Conservation (phyloP, 2,797 vertebrate genomes). For the Sarcophilus harrisii region DNA sequence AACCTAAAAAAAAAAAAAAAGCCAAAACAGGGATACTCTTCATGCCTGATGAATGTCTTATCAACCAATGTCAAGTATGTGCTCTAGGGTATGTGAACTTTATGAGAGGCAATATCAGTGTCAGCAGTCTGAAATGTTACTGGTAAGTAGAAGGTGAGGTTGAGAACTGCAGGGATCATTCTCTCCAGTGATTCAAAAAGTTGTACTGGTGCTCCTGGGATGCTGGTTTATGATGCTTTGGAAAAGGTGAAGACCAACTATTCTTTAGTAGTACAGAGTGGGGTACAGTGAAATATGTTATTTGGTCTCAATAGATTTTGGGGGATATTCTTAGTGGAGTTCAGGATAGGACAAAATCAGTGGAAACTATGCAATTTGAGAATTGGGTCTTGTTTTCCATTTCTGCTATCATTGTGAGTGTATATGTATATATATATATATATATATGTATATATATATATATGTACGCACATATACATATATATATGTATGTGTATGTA, state of each 20-base stretch:
- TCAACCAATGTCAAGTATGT: not conserved
- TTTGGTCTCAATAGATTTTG: not conserved
- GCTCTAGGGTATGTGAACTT: not conserved
- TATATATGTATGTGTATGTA: too few relatives aligned
- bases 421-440: too few relatives aligned
- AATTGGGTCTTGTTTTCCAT: not conserved
- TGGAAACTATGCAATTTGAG: not conserved
- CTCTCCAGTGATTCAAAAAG: not conserved
- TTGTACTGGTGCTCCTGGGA: not conserved
- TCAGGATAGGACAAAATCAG: not conserved
- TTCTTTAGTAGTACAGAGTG: not conserved
- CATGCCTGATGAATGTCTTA: not conserved
- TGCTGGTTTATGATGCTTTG: not conserved
- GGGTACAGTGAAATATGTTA: not conserved
- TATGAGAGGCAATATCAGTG: not conserved
- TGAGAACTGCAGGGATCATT: not conserved
- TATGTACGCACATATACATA: too few relatives aligned
- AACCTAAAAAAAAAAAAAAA: not conserved
- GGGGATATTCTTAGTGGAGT: not conserved
- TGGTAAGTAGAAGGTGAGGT: not conserved
- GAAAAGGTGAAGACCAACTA: not conserved
- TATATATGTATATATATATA: too few relatives aligned
- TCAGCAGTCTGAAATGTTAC: not conserved
- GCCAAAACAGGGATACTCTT: not conserved
- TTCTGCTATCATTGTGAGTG: not conserved